Evolutionary conservation across 1,140 invertebrate genomes (phyloP).

Genomic region (Arion vulgaris): DNA sequence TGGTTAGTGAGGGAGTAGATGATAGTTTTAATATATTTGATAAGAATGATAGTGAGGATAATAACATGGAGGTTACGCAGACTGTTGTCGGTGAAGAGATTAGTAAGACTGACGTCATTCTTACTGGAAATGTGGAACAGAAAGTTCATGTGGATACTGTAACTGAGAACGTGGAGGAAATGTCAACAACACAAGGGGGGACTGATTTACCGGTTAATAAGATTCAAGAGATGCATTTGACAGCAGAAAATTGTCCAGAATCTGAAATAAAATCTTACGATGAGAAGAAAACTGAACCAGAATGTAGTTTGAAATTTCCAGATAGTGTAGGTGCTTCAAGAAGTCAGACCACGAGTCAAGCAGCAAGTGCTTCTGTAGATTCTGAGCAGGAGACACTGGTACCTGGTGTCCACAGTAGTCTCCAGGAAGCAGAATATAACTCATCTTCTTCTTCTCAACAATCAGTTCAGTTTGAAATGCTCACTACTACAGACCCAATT

Average conservation of each 20-base stretch:
- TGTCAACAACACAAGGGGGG: neutral
- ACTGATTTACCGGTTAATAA: neutral
- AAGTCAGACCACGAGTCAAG: neutral
- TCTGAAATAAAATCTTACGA: neutral
- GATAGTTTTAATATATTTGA: slow-evolving; percentile 12
- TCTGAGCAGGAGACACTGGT: neutral
- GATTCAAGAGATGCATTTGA: neutral
- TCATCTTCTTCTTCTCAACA: neutral
- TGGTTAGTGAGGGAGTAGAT: slow-evolving; percentile 26
- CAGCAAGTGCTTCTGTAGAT: neutral
- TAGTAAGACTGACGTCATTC: neutral
- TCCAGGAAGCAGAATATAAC: neutral
- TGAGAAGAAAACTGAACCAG: neutral
- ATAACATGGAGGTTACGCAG: neutral
- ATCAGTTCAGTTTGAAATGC: neutral
- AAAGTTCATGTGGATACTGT: neutral
- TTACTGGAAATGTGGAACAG: neutral
- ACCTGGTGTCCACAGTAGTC: neutral
- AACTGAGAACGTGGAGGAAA: neutral
- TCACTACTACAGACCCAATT: neutral
- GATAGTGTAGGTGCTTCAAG: neutral
- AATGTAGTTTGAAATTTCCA: neutral
- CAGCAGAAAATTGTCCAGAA: neutral
- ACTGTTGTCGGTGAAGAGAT: neutral
- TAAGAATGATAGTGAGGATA: slow-evolving; percentile 21